A percentile compares a stretch with the other conserved stretches of the same genome.
phyloP scores from a whole-genome alignment of 2,113 vertebrate species.

The Sigmodon hispidus region DNA sequence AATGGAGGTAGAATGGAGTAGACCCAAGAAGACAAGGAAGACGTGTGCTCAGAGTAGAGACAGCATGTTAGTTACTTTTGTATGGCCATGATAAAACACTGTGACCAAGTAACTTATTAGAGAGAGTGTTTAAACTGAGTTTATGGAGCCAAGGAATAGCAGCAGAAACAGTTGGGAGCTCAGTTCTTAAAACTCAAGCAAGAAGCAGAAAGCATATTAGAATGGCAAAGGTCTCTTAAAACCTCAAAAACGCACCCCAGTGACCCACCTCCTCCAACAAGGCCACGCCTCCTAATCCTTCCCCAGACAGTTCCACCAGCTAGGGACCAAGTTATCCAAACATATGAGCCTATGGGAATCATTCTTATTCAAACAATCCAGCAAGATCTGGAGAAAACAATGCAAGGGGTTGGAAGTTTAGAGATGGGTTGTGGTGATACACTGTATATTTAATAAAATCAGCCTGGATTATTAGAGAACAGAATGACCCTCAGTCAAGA shows the following conservation, averaged over 20 bases:
- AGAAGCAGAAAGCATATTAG: background rate
- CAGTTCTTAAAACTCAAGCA: background rate
- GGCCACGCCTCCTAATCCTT: background rate
- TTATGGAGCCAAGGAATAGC: background rate
- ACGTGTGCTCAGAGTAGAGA: background rate
- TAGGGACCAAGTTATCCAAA: too few species aligned
- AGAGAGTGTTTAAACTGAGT: background rate
- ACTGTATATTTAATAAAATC: too few species aligned
- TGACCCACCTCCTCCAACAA: background rate
- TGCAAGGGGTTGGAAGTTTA: background rate
- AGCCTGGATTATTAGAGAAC: too few species aligned
- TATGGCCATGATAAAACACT: background rate
- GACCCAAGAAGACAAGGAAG: background rate
- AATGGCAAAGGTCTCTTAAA: background rate
- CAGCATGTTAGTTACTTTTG: background rate
- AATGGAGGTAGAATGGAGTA: background rate
- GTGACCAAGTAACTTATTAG: background rate
- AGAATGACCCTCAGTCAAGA: too few species aligned
- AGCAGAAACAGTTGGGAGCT: background rate
- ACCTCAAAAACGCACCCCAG: background rate
- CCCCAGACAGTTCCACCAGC: background rate
- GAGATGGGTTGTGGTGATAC: too few species aligned
- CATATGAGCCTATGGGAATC: background rate
- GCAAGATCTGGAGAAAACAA: background rate
- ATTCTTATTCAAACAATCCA: background rate